Conservation (phyloP, 35 echinoderm and acorn worm species). For the Holothuria glaberrima region DNA sequence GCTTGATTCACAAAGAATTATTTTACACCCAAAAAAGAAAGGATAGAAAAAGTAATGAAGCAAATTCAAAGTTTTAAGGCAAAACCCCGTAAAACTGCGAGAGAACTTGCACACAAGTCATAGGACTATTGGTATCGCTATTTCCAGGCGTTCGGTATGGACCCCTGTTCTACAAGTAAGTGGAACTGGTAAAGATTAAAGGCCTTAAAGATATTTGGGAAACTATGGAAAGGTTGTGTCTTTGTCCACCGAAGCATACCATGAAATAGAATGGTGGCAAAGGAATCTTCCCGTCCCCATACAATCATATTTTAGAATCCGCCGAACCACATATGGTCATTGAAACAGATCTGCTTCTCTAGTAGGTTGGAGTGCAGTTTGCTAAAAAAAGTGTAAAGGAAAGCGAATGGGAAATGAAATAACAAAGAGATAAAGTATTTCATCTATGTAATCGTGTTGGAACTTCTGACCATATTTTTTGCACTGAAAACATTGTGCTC, state of each 20-base stretch:
- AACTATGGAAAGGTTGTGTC: neutral
- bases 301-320: constrained; percentile 14
- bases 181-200: too few species aligned
- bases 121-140: too few species aligned
- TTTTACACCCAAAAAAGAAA: neutral
- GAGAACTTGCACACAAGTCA: constrained; percentile 28
- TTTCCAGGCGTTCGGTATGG: neutral
- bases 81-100: neutral
- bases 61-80: constrained; percentile 22
- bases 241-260: neutral
- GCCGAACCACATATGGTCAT: constrained; percentile 6
- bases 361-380: constrained; percentile 23
- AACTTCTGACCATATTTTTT: constrained; percentile 9
- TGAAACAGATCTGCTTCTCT: too few species aligned
- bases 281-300: too few species aligned
- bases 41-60: too few species aligned
- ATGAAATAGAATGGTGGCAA: too few species aligned
- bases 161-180: constrained; percentile 32
- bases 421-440: neutral
- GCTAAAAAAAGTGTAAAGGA: neutral
- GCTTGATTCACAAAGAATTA: too few species aligned
- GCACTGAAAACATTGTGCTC: constrained; percentile 49
- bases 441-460: constrained; percentile 14
- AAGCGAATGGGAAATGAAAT: constrained; percentile 54
- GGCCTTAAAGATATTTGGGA: neutral